These are phyloP conservation scores for Lordiphosa andalusiaca DNA, from an alignment of 2,888 invertebrate genomes.

Conservation along the genomic window DNA sequence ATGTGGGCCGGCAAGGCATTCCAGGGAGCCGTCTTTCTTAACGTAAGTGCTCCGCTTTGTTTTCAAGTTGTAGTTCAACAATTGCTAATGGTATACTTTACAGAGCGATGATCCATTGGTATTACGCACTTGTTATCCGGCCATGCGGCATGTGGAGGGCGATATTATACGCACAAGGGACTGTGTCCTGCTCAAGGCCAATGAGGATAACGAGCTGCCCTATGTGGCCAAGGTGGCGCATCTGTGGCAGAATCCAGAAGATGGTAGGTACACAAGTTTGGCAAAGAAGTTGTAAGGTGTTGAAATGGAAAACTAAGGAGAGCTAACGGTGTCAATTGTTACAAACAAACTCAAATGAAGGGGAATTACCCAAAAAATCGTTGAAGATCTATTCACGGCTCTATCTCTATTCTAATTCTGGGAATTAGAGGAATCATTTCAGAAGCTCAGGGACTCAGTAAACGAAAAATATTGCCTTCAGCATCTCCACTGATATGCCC, in stretches of 20 bases:
- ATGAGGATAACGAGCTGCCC: slow-evolving; percentile 91
- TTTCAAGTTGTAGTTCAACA: not conserved
- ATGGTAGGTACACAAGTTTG: slow-evolving; percentile 83
- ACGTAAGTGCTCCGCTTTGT: slow-evolving; percentile 82
- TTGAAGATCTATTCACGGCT: too few species aligned
- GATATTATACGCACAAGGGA: slow-evolving; percentile 92
- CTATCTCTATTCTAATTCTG: too few species aligned
- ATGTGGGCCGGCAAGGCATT: slow-evolving; percentile 92
- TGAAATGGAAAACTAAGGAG: too few species aligned
- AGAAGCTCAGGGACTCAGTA: too few species aligned
- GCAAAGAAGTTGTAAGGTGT: too few species aligned
- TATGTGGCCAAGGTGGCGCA: slow-evolving; percentile 97
- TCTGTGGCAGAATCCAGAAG: slow-evolving; percentile 96
- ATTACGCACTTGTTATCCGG: slow-evolving; percentile 91
- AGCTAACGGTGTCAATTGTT: too few species aligned
- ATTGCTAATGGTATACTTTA: slow-evolving; percentile 24
- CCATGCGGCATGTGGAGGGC: slow-evolving; percentile 94
- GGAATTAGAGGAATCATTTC: too few species aligned
- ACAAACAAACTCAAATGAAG: too few species aligned
- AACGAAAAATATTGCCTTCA: too few species aligned
- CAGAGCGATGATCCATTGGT: slow-evolving; percentile 89
- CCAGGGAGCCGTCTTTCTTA: slow-evolving; percentile 91
- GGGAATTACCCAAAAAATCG: too few species aligned
- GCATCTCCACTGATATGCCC: too few species aligned
- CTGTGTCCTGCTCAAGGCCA: slow-evolving; percentile 94